Percentiles rank a stretch among this genome's conserved stretches.
These are phyloP conservation scores for Megaptera novaeangliae DNA, from an alignment of 2,113 vertebrate species.

Conservation along the genomic window DNA sequence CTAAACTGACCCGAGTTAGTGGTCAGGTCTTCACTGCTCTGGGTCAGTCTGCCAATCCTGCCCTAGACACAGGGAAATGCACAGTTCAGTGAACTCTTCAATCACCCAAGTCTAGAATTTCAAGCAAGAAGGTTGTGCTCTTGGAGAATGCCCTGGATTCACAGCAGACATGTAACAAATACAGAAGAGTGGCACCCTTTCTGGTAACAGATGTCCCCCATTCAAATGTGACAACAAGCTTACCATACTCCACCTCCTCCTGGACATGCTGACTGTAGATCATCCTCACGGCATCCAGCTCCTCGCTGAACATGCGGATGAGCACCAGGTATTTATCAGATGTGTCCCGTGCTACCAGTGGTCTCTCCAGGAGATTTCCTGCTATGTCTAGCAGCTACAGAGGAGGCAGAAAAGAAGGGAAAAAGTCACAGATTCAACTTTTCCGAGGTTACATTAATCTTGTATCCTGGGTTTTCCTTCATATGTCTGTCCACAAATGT, in stretches of 20 bases:
- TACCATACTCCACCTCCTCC: slow-evolving; percentile 82
- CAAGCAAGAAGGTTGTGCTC: not conserved
- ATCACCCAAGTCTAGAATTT: not conserved
- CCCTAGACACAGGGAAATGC: not conserved
- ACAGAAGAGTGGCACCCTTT: not conserved
- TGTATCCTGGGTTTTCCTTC: not conserved
- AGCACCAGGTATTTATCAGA: slow-evolving; percentile 82
- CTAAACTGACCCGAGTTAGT: not conserved
- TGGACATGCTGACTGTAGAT: slow-evolving; percentile 82
- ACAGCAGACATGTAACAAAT: not conserved
- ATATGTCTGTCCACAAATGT: too few relatives aligned
- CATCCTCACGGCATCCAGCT: slow-evolving; percentile 84
- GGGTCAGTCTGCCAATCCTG: not conserved
- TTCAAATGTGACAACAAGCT: not conserved
- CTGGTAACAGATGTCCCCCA: not conserved
- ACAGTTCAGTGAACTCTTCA: not conserved
- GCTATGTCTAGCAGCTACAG: slow-evolving; percentile 91
- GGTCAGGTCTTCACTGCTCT: not conserved
- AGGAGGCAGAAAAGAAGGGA: not conserved
- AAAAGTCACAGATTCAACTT: not conserved
- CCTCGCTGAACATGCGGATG: slow-evolving; percentile 84
- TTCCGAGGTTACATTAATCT: not conserved
- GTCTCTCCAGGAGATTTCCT: slow-evolving; percentile 87
- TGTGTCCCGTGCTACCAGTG: slow-evolving; percentile 82
- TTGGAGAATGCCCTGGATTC: not conserved